These are phyloP conservation scores for Psophia crepitans DNA, from an alignment of 2,113 vertebrate species.

Conservation along the genomic window DNA sequence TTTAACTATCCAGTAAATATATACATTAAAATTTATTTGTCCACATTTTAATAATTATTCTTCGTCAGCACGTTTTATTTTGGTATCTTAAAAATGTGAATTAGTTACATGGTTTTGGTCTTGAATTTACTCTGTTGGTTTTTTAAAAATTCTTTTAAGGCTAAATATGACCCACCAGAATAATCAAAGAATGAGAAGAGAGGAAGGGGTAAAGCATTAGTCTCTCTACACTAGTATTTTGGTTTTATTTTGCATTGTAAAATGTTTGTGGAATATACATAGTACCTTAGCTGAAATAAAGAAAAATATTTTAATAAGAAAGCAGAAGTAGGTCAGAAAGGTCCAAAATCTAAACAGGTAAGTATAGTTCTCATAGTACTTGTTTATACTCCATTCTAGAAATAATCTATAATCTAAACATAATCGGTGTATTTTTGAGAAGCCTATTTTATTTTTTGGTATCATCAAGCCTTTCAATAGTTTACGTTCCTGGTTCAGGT, in stretches of 20 bases:
- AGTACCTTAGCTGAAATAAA: background rate
- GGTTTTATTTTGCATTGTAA: background rate
- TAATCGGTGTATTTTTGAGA: background rate
- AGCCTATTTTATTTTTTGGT: background rate
- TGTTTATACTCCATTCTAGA: background rate
- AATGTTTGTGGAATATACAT: background rate
- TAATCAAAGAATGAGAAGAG: background rate
- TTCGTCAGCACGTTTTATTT: background rate
- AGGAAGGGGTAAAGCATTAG: background rate
- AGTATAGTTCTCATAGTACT: background rate
- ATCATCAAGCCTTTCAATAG: background rate
- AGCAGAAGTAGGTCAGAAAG: conserved; percentile 15
- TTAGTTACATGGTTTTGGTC: background rate
- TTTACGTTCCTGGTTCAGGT: background rate
- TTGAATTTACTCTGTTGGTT: background rate
- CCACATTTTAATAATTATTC: conserved; percentile 3
- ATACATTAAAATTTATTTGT: conserved; percentile 47
- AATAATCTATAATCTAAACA: background rate
- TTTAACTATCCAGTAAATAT: conserved; percentile 26
- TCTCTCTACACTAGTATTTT: conserved; percentile 32
- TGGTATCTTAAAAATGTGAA: conserved; percentile 13
- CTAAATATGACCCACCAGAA: background rate
- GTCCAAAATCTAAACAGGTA: conserved; percentile 6
- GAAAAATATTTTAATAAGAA: conserved; percentile 4
- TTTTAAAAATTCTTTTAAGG: background rate